Percentiles rank a stretch among this genome's conserved stretches.
phyloP scores from a whole-genome alignment of 2,888 invertebrate genomes.

The Drosophila paramelanica region DNA sequence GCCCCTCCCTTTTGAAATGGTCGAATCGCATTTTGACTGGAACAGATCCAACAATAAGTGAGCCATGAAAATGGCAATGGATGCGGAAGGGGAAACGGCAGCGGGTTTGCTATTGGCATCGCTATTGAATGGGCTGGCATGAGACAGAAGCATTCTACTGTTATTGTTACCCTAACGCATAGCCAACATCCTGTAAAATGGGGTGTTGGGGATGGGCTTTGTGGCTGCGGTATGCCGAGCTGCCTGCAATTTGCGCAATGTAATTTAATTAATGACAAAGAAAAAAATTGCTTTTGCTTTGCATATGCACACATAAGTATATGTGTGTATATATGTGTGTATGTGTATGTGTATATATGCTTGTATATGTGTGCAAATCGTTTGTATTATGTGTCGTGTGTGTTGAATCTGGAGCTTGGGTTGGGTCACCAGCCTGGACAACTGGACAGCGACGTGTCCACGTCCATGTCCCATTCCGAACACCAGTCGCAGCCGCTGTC shows the following conservation, averaged over 20 bases:
- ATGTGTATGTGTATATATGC: not conserved
- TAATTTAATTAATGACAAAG: constrained; percentile 83
- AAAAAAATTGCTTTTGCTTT: not conserved
- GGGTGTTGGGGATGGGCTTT: too few relatives aligned
- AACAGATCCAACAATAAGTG: constrained; percentile 25
- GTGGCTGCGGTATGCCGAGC: constrained; percentile 29
- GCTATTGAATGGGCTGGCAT: constrained; percentile 2
- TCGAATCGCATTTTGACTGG: constrained; percentile 28
- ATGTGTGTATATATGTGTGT: not conserved
- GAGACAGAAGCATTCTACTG: constrained; percentile 32
- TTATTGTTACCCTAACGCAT: constrained; percentile 49
- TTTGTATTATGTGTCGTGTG: constrained; percentile 9
- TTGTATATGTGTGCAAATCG: constrained; percentile 1
- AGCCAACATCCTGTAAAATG: not conserved
- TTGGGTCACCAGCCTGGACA: not conserved
- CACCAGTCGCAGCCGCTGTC: constrained; percentile 7
- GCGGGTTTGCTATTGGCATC: constrained; percentile 14
- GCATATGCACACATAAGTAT: not conserved
- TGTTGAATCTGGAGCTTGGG: constrained; percentile 17
- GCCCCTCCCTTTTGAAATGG: constrained; percentile 3
- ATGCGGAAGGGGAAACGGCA: constrained; percentile 10
- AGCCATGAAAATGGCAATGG: constrained; percentile 32
- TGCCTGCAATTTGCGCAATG: constrained; percentile 82
- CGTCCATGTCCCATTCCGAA: not conserved
- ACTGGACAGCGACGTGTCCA: not conserved